Base-by-base conservation (phyloP, 2,888 invertebrate species). In the Metopia argyrocephala region DNA sequence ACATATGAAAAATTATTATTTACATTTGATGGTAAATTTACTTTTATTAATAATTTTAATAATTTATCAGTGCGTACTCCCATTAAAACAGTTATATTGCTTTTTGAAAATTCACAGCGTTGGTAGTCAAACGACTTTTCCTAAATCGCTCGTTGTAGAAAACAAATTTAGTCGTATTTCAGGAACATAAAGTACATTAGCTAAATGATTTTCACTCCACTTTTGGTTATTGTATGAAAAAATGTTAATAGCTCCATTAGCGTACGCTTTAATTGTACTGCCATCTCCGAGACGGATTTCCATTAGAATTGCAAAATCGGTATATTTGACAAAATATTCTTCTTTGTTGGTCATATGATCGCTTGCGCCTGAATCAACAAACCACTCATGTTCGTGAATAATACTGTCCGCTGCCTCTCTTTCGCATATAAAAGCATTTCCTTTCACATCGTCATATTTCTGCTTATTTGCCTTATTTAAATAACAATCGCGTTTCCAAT, bases 141-240 rank as follows among this genome's bases (percentile, higher is more conserved):
- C 50, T 80, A 59, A 6, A 80, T 78, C 64, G 74, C 61, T 56
- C 82, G n/a, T 82, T 5, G 78, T 59, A n/a, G 83, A 86, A 73
- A 84, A 84, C 31, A 84, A 57, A 79, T 85, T 85, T 38, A 80
- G 27, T 12, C 70, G 56, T 18, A 84, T 81, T 28, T 27, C 64
- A 5, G 83, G 84, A 9, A 84, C 84, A 54, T 76, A 82, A 1
- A 84, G 64, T 1, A 84, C 85, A 28, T 84, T 74, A 21, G 69
- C 73, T 27, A 84, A 66, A 62, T 76, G 73, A 48, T 83, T 85
- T 46, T 59, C 50, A 45, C 76, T 50, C 83, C 85, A 85, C 0
- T 50, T 66, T 6, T 68, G 75, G 59, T 79, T 79, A 66, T 84
- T 73, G 68, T 71, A 85, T 7, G 78, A 78, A 71, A 83, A 56